Conservation (phyloP, 2,888 invertebrate species). For the Xylota sylvarum region DNA sequence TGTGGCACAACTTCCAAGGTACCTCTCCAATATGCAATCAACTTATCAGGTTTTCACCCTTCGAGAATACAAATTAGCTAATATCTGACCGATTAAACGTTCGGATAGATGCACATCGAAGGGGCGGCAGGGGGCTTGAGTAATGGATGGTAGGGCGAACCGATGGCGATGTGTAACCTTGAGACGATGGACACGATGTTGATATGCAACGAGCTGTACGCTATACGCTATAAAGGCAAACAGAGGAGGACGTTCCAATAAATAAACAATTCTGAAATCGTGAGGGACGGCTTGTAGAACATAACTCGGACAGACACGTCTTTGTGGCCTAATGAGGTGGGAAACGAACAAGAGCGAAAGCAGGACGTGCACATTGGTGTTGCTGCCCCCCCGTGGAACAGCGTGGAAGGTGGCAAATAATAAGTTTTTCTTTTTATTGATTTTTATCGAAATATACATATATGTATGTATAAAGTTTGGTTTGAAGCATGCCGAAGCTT, state of each 20-base stretch:
- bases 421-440: conserved; percentile 17
- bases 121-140: not conserved
- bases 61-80: conserved; percentile 57
- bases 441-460: not conserved
- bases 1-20: conserved; percentile 21
- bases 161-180: conserved; percentile 18
- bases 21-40: conserved; percentile 53
- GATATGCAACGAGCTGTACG: conserved; percentile 29
- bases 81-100: conserved; percentile 51
- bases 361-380: conserved; percentile 34
- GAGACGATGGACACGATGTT: conserved; percentile 46
- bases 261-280: conserved; percentile 46
- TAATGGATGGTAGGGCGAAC: not conserved
- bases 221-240: conserved; percentile 21
- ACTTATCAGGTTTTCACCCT: conserved; percentile 48
- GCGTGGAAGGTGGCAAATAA: not conserved
- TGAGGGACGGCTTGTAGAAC: conserved; percentile 19
- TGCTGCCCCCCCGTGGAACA: no score
- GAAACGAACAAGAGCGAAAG: conserved; percentile 43
- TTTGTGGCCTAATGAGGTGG: conserved; percentile 72
- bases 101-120: not conserved
- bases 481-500: conserved; percentile 13
- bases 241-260: conserved; percentile 50
- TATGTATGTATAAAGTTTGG: not conserved
- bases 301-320: conserved; percentile 50